These are phyloP conservation scores for Plebejus argus DNA, from an alignment of 2,888 invertebrate genomes.

Conservation along the genomic window DNA sequence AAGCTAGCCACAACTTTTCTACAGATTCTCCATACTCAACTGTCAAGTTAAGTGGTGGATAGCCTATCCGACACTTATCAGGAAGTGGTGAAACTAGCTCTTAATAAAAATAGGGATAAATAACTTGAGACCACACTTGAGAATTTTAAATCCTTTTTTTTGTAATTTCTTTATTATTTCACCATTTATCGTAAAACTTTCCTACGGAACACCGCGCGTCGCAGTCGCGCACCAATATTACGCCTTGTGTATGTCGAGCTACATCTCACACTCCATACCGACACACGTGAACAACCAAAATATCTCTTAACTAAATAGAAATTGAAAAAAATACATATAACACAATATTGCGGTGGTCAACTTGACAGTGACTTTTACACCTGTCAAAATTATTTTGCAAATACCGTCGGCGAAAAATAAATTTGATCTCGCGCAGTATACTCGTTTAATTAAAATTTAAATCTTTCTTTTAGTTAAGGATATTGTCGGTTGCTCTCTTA, in stretches of 20 bases:
- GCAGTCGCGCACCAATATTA: conserved; percentile 75
- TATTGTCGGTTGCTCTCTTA: conserved; percentile 59
- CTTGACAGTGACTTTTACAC: not conserved
- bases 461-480: conserved; percentile 36
- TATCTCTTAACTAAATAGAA: not conserved
- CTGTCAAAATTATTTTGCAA: not conserved
- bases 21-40: too few relatives aligned
- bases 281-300: conserved; percentile 38
- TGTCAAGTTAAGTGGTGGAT: too few relatives aligned
- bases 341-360: not conserved
- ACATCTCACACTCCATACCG: conserved; percentile 38
- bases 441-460: not conserved
- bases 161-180: conserved; percentile 79
- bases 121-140: conserved; percentile 4
- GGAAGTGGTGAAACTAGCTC: too few relatives aligned
- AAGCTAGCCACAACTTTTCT: too few relatives aligned
- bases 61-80: too few relatives aligned
- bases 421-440: not conserved
- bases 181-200: conserved; percentile 81
- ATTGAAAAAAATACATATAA: not conserved
- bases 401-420: not conserved
- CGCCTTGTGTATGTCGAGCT: conserved; percentile 76
- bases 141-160: conserved; percentile 50
- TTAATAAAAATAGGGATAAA: not conserved
- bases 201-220: conserved; percentile 78